A percentile compares a stretch with the other conserved stretches of the same genome.
Evolutionary conservation across 2,888 invertebrate species (phyloP).

Genomic region (Leucania comma): DNA sequence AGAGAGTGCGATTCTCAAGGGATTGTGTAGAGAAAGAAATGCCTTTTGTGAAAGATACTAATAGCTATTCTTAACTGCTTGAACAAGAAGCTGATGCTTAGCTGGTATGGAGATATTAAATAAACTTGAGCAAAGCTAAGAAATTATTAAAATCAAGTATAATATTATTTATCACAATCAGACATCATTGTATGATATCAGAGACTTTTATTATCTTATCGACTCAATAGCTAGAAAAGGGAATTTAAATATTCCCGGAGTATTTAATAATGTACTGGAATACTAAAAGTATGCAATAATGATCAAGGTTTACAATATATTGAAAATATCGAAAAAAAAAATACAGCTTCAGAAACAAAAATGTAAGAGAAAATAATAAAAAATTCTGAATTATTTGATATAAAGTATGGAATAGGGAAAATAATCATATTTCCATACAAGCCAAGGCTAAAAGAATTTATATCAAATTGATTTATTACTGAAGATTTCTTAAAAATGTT

Average conservation of each 20-base stretch:
- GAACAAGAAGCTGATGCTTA: neutral
- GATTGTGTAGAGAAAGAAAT: constrained; percentile 13
- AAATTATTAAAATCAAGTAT: neutral
- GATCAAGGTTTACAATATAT: neutral
- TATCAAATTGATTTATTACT: constrained; percentile 4
- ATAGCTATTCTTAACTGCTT: neutral
- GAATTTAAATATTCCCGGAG: neutral
- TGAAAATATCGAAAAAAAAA: neutral
- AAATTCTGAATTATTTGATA: too few relatives aligned
- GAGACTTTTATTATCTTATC: neutral
- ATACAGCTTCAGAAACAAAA: neutral
- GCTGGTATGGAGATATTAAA: neutral
- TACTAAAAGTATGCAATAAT: neutral
- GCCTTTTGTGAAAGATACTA: neutral
- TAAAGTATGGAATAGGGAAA: neutral
- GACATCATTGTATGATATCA: too few relatives aligned
- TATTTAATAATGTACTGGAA: neutral
- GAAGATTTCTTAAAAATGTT: neutral
- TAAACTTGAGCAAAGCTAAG: neutral
- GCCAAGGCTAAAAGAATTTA: neutral
- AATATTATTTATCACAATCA: neutral
- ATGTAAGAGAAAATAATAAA: neutral
- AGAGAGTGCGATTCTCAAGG: constrained; percentile 1
- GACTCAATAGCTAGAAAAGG: neutral
- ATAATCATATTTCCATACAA: neutral